A percentile compares a stretch with the other conserved stretches of the same genome.
Conservation (phyloP, 2,113 vertebrate genomes). For the Myotis lucifugus region DNA sequence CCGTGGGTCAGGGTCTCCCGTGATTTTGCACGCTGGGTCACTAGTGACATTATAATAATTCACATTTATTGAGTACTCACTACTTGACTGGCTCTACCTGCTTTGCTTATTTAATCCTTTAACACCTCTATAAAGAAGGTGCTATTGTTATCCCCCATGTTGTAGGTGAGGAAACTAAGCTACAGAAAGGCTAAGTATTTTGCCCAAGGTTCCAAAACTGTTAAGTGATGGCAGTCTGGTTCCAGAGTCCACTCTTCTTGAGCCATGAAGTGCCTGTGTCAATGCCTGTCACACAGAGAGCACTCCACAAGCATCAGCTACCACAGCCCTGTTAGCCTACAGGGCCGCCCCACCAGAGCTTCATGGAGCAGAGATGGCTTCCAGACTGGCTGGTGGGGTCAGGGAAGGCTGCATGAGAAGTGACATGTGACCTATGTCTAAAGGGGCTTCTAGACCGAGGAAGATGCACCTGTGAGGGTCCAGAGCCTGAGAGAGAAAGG, state of each 20-base stretch:
- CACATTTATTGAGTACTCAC: background rate
- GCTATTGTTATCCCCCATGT: background rate
- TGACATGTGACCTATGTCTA: background rate
- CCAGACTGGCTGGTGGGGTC: background rate
- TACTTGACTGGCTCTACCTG: background rate
- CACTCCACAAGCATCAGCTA: accelerated
- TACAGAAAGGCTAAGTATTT: background rate
- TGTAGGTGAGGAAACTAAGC: background rate
- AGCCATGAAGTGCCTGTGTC: accelerated
- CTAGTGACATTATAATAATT: background rate
- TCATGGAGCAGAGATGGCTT: background rate
- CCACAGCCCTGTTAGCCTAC: background rate
- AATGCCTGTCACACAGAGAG: background rate
- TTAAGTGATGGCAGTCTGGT: background rate
- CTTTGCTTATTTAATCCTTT: background rate
- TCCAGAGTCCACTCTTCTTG: background rate
- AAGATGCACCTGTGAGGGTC: background rate
- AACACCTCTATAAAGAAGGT: background rate
- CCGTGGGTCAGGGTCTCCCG: no score
- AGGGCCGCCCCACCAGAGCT: accelerated
- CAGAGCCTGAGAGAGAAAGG: background rate
- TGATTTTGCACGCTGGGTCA: no score
- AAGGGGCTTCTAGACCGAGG: background rate
- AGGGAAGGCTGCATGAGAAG: background rate
- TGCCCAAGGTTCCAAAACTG: background rate